Evolutionary conservation across 1,140 invertebrate species (phyloP), one percentile per base, ranked within the genome.

Genomic region (Solenopsis invicta): DNA sequence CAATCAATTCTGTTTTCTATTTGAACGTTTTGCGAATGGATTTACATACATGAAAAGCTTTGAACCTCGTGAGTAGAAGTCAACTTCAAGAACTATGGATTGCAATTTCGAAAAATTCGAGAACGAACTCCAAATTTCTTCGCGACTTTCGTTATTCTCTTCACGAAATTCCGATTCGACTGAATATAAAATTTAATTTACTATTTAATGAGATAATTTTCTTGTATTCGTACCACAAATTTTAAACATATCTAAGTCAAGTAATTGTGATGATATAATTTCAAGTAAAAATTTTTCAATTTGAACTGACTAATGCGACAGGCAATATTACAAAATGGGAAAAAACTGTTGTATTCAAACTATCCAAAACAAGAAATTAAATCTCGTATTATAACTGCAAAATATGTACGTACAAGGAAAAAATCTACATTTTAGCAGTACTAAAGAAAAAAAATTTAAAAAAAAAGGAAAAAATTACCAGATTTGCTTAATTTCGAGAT

Each of bases 1-100:
- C 89, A 91, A 91, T 91, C 66, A 88, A 90, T 86, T 90, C 86
- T 90, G 89, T 88, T 90, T 84, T 90, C 89, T 90, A 90, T 91
- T 90, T 90, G 86, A 90, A 90, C 61, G 89, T 90, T 69, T 84
- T 90, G 54, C 87, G 89, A 90, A 86, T 91, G 89, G 87, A 88
- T 90, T 86, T 91, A 90, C 87, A 92, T 87, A 89, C 87, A 91
- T 92, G 66, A 90, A 86, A 91, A 90, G 81, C 85, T 89, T 87
- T 91, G 86, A 87, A 90, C 71, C 88, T 88, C 91, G 82, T 74
- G 76, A 85, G 86, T 90, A 87, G 81, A 91, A 92, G 76, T 90
- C 76, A 85, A 80, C 86, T 78, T 91, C 90, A 87, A 90, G 88
- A 90, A 85, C 85, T 74, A 71, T 90, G 88, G 88, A 89, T 87